phyloP scores from a whole-genome alignment of 2,797 vertebrate species.

The Rhincodon typus region DNA sequence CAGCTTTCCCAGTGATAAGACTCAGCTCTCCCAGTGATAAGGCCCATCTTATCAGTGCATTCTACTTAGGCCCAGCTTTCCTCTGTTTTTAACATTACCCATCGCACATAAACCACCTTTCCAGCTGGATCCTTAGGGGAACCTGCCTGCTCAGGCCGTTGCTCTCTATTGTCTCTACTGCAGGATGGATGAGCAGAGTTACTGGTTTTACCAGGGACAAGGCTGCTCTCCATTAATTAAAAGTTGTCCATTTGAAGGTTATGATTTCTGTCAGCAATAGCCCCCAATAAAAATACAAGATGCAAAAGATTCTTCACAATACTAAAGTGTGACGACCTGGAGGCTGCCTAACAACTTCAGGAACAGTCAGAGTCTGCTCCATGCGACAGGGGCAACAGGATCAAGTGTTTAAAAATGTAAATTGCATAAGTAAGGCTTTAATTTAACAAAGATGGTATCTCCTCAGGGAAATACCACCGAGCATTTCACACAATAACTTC shows the following conservation, averaged over 20 bases:
- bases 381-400: background rate
- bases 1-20: too few species aligned
- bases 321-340: background rate
- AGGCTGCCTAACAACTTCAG: background rate
- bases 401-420: background rate
- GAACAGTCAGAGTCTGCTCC: background rate
- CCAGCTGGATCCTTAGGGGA: slow-evolving; percentile 58
- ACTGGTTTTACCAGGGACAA: background rate
- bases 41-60: background rate
- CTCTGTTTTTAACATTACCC: slow-evolving; percentile 39
- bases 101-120: slow-evolving; percentile 53
- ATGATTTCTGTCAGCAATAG: background rate
- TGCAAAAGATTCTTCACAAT: background rate
- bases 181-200: background rate
- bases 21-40: too few species aligned
- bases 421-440: background rate
- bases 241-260: background rate
- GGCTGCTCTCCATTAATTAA: background rate
- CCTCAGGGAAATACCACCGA: background rate
- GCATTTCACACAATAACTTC: background rate
- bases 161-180: background rate
- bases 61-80: background rate
- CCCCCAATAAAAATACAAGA: background rate
- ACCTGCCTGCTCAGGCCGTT: slow-evolving; percentile 25
- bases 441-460: background rate